Evolutionary conservation across 2,888 invertebrate genomes (phyloP).

Genomic region (Epinotia nisella): DNA sequence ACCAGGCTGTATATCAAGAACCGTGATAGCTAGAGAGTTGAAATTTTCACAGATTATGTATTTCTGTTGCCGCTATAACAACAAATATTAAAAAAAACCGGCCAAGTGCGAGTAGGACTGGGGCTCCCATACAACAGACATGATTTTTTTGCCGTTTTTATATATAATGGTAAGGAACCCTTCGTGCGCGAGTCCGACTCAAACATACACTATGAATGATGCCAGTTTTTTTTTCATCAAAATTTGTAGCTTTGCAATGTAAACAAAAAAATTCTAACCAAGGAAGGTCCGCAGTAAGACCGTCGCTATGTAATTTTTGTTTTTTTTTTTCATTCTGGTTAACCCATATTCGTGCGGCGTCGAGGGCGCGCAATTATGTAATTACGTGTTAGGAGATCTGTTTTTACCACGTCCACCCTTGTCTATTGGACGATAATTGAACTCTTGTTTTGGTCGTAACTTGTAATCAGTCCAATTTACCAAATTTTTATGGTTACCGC

Average conservation of each 20-base stretch:
- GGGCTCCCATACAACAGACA: too few species aligned
- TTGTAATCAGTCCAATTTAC: conserved; percentile 63
- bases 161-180: too few species aligned
- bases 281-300: conserved; percentile 43
- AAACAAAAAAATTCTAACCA: not conserved
- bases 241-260: not conserved
- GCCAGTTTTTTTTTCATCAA: too few species aligned
- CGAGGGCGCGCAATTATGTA: conserved; percentile 82
- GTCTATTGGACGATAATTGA: conserved; percentile 82
- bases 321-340: conserved; percentile 76
- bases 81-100: too few species aligned
- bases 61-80: too few species aligned
- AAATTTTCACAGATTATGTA: too few species aligned
- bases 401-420: conserved; percentile 85
- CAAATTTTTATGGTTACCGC: conserved; percentile 49
- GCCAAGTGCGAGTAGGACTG: too few species aligned
- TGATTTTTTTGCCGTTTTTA: too few species aligned
- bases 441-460: conserved; percentile 79
- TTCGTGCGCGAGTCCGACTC: too few species aligned
- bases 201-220: too few species aligned
- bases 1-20: too few species aligned
- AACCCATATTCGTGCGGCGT: conserved; percentile 81
- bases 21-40: too few species aligned
- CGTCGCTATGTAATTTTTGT: conserved; percentile 62
- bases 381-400: conserved; percentile 84